Evolutionary conservation across 1,140 invertebrate species (phyloP).

Genomic region (Drosophila auraria): DNA sequence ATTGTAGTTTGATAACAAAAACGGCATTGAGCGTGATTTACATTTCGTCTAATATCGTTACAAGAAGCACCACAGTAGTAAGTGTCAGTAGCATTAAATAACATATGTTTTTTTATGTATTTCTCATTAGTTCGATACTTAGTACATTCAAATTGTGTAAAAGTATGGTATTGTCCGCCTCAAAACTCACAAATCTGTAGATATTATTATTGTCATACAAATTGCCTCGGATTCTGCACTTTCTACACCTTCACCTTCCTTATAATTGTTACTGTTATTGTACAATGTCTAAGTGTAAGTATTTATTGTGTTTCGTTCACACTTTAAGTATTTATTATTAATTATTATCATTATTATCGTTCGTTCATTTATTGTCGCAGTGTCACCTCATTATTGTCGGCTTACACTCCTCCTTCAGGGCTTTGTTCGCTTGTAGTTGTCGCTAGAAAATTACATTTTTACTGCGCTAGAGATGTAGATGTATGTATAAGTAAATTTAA

Average conservation of each 20-base stretch:
- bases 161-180: slow-evolving; percentile 68
- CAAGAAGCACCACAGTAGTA: slow-evolving; percentile 81
- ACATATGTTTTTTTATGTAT: slow-evolving; percentile 37
- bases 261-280: slow-evolving; percentile 63
- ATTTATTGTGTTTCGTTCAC: slow-evolving; percentile 26
- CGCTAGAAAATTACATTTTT: slow-evolving; percentile 75
- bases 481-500: slow-evolving; percentile 71
- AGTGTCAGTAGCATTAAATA: slow-evolving; percentile 80
- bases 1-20: slow-evolving; percentile 62
- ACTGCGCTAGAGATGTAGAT: slow-evolving; percentile 60
- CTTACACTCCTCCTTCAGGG: slow-evolving; percentile 42
- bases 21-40: slow-evolving; percentile 36
- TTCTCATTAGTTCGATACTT: slow-evolving; percentile 46
- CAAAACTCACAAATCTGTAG: slow-evolving; percentile 57
- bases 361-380: slow-evolving; percentile 65
- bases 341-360: not conserved
- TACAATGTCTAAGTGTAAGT: slow-evolving; percentile 53
- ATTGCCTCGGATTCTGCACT: slow-evolving; percentile 26
- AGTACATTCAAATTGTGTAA: slow-evolving; percentile 75
- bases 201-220: slow-evolving; percentile 77
- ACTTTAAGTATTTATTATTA: slow-evolving; percentile 18
- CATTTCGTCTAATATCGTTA: slow-evolving; percentile 58
- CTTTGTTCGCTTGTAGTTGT: slow-evolving; percentile 47
- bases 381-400: slow-evolving; percentile 76
- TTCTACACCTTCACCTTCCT: slow-evolving; percentile 34